phyloP scores from a whole-genome alignment of 2,888 invertebrate species.

The Epistrophella euchroma region DNA sequence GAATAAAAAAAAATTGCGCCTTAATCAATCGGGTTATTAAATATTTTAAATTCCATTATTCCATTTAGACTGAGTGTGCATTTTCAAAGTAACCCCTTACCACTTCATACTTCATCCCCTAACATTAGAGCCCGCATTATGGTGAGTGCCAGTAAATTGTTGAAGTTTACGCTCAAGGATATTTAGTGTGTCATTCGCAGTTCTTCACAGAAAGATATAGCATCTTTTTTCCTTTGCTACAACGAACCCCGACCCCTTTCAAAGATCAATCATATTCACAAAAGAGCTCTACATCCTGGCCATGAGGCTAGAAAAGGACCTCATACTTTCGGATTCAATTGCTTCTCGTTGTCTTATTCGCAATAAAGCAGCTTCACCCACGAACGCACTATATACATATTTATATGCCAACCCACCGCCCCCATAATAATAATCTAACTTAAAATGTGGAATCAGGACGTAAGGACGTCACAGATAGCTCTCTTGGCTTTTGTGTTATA shows the following conservation, averaged over 20 bases:
- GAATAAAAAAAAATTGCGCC: too few relatives aligned
- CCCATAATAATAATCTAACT: conserved; percentile 47
- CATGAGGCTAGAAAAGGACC: conserved; percentile 11
- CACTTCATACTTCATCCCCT: background rate
- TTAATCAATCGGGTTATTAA: conserved; percentile 76
- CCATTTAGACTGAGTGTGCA: conserved; percentile 39
- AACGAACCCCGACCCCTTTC: conserved; percentile 20
- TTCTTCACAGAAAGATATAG: conserved; percentile 47
- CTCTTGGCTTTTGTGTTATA: conserved; percentile 33
- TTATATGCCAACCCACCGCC: conserved; percentile 48
- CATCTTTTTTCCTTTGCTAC: conserved; percentile 3
- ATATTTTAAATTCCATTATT: conserved; percentile 79
- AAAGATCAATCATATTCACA: conserved; percentile 57
- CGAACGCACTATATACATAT: conserved; percentile 56
- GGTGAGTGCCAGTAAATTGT: conserved; percentile 34
- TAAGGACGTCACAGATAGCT: conserved; percentile 40
- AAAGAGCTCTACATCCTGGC: conserved; percentile 47
- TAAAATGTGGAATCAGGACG: conserved; percentile 21
- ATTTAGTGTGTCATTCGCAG: conserved; percentile 76
- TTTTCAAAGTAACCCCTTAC: background rate
- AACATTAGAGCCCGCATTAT: conserved; percentile 46
- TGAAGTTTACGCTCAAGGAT: conserved; percentile 57
- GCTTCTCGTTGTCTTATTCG: conserved; percentile 37
- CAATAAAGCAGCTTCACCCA: conserved; percentile 49
- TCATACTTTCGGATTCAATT: conserved; percentile 23